A percentile compares a stretch with the other conserved stretches of the same genome.
Evolutionary conservation across 2,797 vertebrate species (phyloP).

Genomic region (Myripristis murdjan): DNA sequence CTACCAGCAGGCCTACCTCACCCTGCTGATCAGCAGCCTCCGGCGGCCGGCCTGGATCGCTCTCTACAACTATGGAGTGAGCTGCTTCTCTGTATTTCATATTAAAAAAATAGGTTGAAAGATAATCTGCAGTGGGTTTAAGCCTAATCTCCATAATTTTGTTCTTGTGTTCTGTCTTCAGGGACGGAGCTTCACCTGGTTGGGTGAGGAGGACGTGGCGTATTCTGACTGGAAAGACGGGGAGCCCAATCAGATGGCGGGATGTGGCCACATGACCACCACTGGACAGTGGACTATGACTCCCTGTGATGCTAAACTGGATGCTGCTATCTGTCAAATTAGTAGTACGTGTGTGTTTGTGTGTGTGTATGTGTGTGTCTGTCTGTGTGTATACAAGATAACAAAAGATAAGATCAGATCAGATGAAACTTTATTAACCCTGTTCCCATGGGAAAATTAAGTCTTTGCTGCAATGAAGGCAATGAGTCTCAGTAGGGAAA

Average conservation of each 20-base stretch:
- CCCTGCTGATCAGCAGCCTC: slow-evolving; percentile 88
- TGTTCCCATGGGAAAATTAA: too few relatives aligned
- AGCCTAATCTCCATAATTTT: background rate
- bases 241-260: slow-evolving; percentile 88
- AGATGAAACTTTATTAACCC: too few relatives aligned
- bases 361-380: background rate
- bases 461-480: too few relatives aligned
- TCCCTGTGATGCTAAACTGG: slow-evolving; percentile 89
- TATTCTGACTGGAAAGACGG: slow-evolving; percentile 92
- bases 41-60: slow-evolving; percentile 91
- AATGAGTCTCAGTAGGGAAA: too few relatives aligned
- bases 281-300: slow-evolving; percentile 90
- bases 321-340: slow-evolving; percentile 91
- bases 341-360: slow-evolving; percentile 80
- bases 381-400: too few relatives aligned
- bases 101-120: too few relatives aligned
- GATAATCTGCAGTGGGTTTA: background rate
- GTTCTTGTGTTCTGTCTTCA: slow-evolving; percentile 58
- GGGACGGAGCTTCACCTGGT: slow-evolving; percentile 91
- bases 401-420: too few relatives aligned
- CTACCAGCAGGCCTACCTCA: slow-evolving; percentile 94
- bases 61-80: slow-evolving; percentile 91
- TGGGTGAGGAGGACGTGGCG: slow-evolving; percentile 86
- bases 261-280: slow-evolving; percentile 92
- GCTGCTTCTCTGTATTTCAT: slow-evolving; percentile 26